These are phyloP conservation scores for Physocephala rufipes DNA, from an alignment of 2,888 invertebrate species.

Conservation along the genomic window DNA sequence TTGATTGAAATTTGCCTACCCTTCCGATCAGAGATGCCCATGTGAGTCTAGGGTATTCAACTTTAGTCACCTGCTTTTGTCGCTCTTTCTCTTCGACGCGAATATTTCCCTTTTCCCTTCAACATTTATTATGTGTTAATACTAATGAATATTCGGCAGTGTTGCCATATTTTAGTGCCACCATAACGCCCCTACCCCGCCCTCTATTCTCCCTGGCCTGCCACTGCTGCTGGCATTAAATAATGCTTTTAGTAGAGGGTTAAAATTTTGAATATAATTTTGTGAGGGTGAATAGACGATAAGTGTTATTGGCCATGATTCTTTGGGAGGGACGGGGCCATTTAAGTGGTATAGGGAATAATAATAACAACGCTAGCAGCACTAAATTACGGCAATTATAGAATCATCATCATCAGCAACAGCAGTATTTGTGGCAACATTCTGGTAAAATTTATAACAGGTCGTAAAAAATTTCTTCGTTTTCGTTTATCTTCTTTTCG, in stretches of 20 bases:
- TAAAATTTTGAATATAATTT: not conserved
- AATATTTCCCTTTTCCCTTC: not conserved
- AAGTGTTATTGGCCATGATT: not conserved
- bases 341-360: not conserved
- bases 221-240: no score
- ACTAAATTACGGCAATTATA: not conserved
- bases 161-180: not conserved
- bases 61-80: not conserved
- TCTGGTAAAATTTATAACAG: conserved; percentile 11
- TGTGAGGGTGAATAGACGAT: not conserved
- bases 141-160: not conserved
- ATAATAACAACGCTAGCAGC: not conserved
- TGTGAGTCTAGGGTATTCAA: not conserved
- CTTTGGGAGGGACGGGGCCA: not conserved
- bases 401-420: conserved; percentile 8
- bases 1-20: not conserved
- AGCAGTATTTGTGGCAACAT: not conserved
- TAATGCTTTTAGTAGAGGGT: no score
- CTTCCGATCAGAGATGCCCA: not conserved
- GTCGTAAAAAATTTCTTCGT: conserved; percentile 4
- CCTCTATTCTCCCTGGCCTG: not conserved
- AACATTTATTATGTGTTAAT: not conserved
- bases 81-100: not conserved
- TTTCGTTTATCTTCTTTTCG: not conserved
- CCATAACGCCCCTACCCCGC: no score